phyloP scores from a whole-genome alignment of 1,140 invertebrate genomes.

The Eumeta japonica region DNA sequence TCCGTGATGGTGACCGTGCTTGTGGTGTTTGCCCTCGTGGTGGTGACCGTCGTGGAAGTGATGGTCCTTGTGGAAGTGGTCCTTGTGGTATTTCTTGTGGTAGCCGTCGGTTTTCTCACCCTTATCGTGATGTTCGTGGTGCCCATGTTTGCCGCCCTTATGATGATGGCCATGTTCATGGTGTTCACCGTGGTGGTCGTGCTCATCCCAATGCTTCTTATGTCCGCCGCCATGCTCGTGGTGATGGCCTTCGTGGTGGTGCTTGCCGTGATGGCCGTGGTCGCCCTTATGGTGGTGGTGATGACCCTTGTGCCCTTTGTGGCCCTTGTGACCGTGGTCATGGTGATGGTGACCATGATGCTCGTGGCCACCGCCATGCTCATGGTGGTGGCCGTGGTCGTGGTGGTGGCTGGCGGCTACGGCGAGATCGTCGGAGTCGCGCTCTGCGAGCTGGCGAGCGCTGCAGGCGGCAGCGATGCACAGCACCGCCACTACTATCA shows the following conservation, averaged over 20 bases:
- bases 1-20: constrained; percentile 62
- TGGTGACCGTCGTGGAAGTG: constrained; percentile 69
- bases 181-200: constrained; percentile 67
- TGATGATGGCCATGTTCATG: constrained; percentile 67
- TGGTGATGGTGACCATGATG: constrained; percentile 59
- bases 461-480: constrained; percentile 31
- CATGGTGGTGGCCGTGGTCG: constrained; percentile 49
- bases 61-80: constrained; percentile 72
- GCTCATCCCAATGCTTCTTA: constrained; percentile 67
- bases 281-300: constrained; percentile 66
- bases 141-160: constrained; percentile 63
- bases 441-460: constrained; percentile 29
- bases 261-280: constrained; percentile 68
- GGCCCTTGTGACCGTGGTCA: constrained; percentile 58
- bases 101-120: constrained; percentile 65
- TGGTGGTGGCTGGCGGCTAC: constrained; percentile 51
- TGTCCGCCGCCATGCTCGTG: constrained; percentile 65
- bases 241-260: constrained; percentile 65
- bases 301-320: constrained; percentile 60
- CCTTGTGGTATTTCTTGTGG: constrained; percentile 69
- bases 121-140: constrained; percentile 64
- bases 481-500: constrained; percentile 27
- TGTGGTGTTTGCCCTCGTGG: constrained; percentile 63
- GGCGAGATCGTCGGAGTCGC: constrained; percentile 38
- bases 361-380: constrained; percentile 57